Evolutionary conservation across 1,140 invertebrate genomes (phyloP).

Genomic region (Camponotus floridanus): DNA sequence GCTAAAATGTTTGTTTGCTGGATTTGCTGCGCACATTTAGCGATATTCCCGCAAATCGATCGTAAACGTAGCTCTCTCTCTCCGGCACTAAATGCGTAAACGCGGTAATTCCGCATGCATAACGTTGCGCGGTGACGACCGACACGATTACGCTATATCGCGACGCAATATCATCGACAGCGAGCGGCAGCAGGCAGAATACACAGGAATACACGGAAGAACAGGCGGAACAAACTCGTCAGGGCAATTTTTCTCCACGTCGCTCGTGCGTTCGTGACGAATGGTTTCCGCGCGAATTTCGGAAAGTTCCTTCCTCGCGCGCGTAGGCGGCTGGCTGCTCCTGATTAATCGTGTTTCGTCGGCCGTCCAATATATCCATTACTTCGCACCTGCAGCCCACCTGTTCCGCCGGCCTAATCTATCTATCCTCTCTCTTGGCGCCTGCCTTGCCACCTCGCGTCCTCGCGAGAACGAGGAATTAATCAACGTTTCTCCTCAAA

Average conservation of each 20-base stretch:
- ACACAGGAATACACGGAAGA: no score
- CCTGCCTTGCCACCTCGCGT: conserved; percentile 40
- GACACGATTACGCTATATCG: neutral
- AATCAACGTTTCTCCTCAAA: conserved; percentile 69
- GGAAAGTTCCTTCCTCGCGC: conserved; percentile 50
- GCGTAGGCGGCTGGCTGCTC: conserved; percentile 13
- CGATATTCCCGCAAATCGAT: conserved; percentile 26
- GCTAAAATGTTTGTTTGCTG: neutral
- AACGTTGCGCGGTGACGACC: neutral
- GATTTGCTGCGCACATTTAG: neutral
- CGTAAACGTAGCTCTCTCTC: neutral
- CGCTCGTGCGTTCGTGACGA: conserved; percentile 56
- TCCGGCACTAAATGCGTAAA: conserved; percentile 25
- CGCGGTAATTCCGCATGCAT: conserved; percentile 25
- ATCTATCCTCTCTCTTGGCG: conserved; percentile 34
- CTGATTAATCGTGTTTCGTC: conserved; percentile 68
- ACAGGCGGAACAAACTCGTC: conserved; percentile 18
- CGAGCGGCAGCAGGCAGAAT: neutral
- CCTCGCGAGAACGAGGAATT: conserved; percentile 62
- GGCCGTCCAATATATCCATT: conserved; percentile 68
- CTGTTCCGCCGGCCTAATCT: conserved; percentile 57
- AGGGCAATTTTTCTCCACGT: conserved; percentile 56
- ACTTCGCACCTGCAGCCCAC: conserved; percentile 54
- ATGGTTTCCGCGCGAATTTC: conserved; percentile 53
- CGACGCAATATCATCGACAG: conserved; percentile 35